Evolutionary conservation across 2,797 vertebrate species (phyloP).

Genomic region (Lagorchestes hirsutus): DNA sequence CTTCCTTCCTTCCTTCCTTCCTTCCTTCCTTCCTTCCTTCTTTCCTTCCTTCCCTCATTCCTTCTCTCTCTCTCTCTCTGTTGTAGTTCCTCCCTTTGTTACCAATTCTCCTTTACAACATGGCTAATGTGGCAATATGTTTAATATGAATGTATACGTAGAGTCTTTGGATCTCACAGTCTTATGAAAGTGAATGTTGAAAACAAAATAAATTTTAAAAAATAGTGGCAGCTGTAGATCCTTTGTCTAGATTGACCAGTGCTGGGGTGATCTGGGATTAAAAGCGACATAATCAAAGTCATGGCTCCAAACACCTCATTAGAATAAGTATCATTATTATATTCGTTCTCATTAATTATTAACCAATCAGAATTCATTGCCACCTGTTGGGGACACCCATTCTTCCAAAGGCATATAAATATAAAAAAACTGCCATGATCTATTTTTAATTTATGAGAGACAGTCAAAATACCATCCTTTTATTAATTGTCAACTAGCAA

Average conservation of each 20-base stretch:
- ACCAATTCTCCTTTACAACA: too few relatives aligned
- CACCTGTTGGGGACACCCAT: neutral
- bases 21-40: too few relatives aligned
- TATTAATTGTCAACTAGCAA: neutral
- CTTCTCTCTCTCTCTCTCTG: too few relatives aligned
- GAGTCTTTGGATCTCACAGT: too few relatives aligned
- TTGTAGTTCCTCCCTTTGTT: too few relatives aligned
- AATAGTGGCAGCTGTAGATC: neutral
- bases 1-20: too few relatives aligned
- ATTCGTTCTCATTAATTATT: neutral
- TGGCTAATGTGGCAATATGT: too few relatives aligned
- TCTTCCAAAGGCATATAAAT: neutral
- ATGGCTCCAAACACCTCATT: neutral
- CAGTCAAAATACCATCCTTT: neutral
- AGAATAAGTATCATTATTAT: neutral
- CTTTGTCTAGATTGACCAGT: neutral
- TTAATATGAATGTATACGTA: too few relatives aligned
- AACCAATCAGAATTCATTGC: neutral
- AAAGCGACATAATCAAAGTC: neutral
- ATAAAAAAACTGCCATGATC: neutral
- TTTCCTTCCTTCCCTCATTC: too few relatives aligned
- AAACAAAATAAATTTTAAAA: too few relatives aligned
- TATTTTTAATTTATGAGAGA: neutral
- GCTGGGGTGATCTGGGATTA: too few relatives aligned
- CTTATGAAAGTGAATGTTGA: too few relatives aligned